phyloP scores from a whole-genome alignment of 2,888 invertebrate genomes.

The Ptychoptera contaminata region DNA sequence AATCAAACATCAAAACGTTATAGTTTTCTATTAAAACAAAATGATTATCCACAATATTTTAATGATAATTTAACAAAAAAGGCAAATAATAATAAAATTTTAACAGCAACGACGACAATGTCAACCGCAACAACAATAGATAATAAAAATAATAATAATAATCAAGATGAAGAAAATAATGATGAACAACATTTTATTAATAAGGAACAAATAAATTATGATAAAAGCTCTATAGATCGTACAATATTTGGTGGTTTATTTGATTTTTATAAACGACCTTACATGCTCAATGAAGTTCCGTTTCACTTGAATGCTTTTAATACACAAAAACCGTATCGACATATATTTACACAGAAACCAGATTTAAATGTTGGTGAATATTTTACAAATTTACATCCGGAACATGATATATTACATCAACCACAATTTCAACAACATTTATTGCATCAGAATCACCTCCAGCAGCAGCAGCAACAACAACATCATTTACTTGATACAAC shows the following conservation, averaged over 20 bases:
- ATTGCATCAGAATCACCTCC: not conserved
- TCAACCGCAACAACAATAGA: too few species aligned
- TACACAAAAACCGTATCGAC: not conserved
- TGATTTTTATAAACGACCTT: not conserved
- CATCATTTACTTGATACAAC: not conserved
- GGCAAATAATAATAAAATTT: too few species aligned
- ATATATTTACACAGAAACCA: not conserved
- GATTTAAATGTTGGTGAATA: constrained; percentile 3
- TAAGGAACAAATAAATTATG: not conserved
- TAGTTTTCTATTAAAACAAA: constrained; percentile 41
- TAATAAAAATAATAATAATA: too few species aligned
- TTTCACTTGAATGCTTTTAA: not conserved
- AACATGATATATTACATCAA: too few species aligned
- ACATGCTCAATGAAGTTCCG: not conserved
- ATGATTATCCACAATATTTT: constrained; percentile 27
- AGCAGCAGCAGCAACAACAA: not conserved
- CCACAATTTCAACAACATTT: too few species aligned
- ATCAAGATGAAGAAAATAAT: too few species aligned
- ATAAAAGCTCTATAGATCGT: not conserved
- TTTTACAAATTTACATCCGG: not conserved
- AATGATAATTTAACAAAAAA: not conserved
- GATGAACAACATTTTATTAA: too few species aligned
- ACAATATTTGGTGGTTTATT: not conserved
- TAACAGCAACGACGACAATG: too few species aligned
- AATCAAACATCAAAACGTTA: not conserved